Conservation (phyloP, 2,888 invertebrate genomes). For the Pandemis corylana region DNA sequence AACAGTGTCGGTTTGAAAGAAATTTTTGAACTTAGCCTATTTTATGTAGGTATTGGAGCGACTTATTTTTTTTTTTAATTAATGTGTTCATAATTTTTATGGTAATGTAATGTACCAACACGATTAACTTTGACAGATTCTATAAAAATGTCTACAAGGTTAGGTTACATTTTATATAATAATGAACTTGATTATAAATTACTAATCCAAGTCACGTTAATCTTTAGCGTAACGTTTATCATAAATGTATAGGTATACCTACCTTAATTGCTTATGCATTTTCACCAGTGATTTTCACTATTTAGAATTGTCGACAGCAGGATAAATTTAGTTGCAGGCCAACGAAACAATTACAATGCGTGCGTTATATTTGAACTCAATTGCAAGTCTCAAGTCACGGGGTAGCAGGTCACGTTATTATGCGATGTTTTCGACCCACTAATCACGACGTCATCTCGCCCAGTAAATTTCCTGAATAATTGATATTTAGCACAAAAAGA, state of each 20-base stretch:
- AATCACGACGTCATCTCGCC: conserved; percentile 4
- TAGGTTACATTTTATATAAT: too few species aligned
- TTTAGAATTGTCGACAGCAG: not conserved
- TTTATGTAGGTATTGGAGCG: not conserved
- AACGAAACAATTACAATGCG: not conserved
- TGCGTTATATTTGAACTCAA: not conserved
- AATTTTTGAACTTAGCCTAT: not conserved
- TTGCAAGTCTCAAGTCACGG: not conserved
- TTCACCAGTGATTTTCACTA: too few species aligned
- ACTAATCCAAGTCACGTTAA: too few species aligned
- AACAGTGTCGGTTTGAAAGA: not conserved
- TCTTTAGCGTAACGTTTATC: too few species aligned
- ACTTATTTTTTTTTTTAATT: too few species aligned
- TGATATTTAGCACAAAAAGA: conserved; percentile 24
- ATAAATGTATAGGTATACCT: too few species aligned
- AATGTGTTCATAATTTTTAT: too few species aligned
- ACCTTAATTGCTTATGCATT: too few species aligned
- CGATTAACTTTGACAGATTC: too few species aligned
- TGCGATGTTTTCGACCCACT: conserved; percentile 15
- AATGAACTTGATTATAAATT: too few species aligned
- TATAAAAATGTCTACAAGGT: too few species aligned
- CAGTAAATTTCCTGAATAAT: conserved; percentile 24
- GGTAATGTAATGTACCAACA: too few species aligned
- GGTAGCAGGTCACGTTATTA: not conserved
- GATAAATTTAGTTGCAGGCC: not conserved